A percentile compares a stretch with the other conserved stretches of the same genome.
Conservation (phyloP, 1,140 invertebrate genomes). For the Aphis craccivora region DNA sequence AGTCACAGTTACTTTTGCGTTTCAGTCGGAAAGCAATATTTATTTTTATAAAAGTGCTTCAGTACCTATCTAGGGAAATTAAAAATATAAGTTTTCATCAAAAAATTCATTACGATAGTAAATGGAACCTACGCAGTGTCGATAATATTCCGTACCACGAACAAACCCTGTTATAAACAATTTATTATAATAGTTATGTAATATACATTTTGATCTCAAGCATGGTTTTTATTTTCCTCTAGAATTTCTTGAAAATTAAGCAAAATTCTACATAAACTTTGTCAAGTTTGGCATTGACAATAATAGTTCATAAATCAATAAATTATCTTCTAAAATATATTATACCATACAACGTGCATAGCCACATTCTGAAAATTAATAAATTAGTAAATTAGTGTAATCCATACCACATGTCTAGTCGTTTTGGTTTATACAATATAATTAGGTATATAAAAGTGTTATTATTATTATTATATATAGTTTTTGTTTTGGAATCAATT, state of each 20-base stretch:
- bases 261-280: background rate
- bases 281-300: background rate
- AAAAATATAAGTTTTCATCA: background rate
- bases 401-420: background rate
- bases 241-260: background rate
- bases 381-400: no score
- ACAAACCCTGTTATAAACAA: background rate
- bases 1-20: background rate
- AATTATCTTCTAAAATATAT: background rate
- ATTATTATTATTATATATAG: background rate
- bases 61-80: background rate
- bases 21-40: background rate
- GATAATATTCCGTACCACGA: background rate
- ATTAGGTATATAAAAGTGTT: background rate
- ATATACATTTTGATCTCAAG: background rate
- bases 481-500: background rate
- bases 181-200: background rate
- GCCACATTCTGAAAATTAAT: background rate
- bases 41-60: background rate
- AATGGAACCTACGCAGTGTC: background rate
- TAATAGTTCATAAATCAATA: background rate
- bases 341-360: background rate
- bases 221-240: background rate
- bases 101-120: background rate
- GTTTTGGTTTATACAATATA: background rate